Base-by-base conservation (phyloP, 1,140 invertebrate species). In the Leptopilina clavipes region DNA sequence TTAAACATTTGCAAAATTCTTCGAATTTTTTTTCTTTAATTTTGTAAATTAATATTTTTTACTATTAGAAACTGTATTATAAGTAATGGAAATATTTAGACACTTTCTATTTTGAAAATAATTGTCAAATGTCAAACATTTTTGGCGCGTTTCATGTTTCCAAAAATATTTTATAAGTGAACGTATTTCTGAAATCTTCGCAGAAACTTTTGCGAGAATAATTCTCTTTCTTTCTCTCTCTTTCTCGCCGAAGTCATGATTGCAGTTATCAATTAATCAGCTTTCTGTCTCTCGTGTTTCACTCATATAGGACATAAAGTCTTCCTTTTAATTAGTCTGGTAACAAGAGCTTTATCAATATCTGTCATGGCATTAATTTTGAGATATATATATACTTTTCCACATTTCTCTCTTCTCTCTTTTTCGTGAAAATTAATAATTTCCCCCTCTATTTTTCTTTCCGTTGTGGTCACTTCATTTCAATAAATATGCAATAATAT, bases 291-390 rank as follows among this genome's bases (percentile, higher is more conserved):
- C 22, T 59, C 59, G 59, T 65, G 59, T 65, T 65, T 37, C 1
- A 31, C 6, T 65, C 19, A 11, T 8, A 65, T 2, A 31, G 19
- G 22, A 65, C 25, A 65, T 65, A 31, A 31, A 31, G 59, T 65
- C 25, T 65, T 65, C 12, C 59, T 65, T 65, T 31, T 65, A 65
- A 65, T 65, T 65, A 65, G 59, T 31, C 6, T 65, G 25, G 25
- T 25, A 65, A 59, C 54, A 11, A 59, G 54, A 59, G 54, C 54
- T 59, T 65, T 37, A 65, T 65, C 25, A 65, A 37, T 65, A 65
- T 65, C 25, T 65, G 22, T 37, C 19, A 31, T 22, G 6, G 19
- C 14, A 14, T n/a, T 65, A 14, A 31, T 31, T 65, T 65, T n/a
- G 6, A 31, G 0, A 37, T 31, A 31, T 12, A 5, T 65, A 31